Conservation (phyloP, 2,797 vertebrate species). For the Dryobates pubescens region DNA sequence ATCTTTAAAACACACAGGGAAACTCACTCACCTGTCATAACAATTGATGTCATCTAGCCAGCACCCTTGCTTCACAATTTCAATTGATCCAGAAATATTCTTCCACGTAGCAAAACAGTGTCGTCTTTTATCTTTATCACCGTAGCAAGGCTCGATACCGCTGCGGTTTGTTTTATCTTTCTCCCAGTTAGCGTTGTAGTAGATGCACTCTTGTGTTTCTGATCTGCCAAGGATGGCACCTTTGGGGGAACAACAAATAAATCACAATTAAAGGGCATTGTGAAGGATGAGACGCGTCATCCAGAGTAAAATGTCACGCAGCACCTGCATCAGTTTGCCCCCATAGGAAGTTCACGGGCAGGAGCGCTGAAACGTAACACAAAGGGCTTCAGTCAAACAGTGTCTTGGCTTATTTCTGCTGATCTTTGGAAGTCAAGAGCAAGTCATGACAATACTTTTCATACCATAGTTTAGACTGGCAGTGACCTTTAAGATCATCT, state of each 20-base stretch:
- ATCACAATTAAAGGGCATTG: not conserved
- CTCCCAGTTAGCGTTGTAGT: slow-evolving; percentile 96
- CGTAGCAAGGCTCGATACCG: slow-evolving; percentile 90
- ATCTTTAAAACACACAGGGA: not conserved
- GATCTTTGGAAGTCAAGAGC: not conserved
- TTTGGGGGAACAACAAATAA: slow-evolving; percentile 59
- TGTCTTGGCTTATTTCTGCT: not conserved
- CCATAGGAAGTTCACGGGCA: not conserved
- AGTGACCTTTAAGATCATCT: too few relatives aligned
- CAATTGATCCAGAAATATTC: slow-evolving; percentile 92
- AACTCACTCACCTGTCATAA: slow-evolving; percentile 89
- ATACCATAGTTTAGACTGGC: too few relatives aligned
- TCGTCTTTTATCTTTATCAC: slow-evolving; percentile 92
- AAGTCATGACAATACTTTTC: not conserved
- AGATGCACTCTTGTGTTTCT: slow-evolving; percentile 94
- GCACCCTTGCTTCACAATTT: slow-evolving; percentile 96
- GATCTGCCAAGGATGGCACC: slow-evolving; percentile 97
- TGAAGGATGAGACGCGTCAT: accelerated
- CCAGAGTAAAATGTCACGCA: not conserved
- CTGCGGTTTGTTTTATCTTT: slow-evolving; percentile 94
- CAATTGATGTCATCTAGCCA: slow-evolving; percentile 99
- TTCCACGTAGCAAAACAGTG: slow-evolving; percentile 99
- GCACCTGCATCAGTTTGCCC: not conserved
- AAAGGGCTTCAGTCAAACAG: not conserved
- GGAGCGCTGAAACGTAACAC: not conserved